phyloP scores from a whole-genome alignment of 2,113 vertebrate species.

The Lota lota region DNA sequence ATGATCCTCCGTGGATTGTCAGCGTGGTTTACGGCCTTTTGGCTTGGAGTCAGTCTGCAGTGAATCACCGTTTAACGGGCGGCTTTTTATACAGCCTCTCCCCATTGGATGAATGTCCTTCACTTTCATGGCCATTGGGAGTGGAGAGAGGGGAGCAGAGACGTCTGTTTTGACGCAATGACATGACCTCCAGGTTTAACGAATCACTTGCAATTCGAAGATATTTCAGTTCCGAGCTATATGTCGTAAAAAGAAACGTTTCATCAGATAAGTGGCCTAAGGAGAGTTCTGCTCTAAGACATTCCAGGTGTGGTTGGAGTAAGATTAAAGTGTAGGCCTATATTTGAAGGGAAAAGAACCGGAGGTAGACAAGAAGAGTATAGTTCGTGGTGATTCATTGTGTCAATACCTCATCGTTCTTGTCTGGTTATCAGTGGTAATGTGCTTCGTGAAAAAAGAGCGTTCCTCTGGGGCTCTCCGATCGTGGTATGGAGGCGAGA shows the following conservation, averaged over 20 bases:
- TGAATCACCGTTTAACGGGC: constrained; percentile 47
- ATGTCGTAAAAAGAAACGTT: background rate
- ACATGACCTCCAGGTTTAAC: too few relatives aligned
- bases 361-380: constrained; percentile 3
- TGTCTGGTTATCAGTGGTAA: constrained; percentile 38
- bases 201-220: too few relatives aligned
- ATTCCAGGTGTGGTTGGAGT: constrained; percentile 24
- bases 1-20: constrained; percentile 41
- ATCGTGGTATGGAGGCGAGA: constrained; percentile 12
- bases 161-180: too few relatives aligned
- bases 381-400: constrained; percentile 15
- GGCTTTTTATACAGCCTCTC: constrained; percentile 26
- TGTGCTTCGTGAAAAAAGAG: constrained; percentile 32
- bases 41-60: constrained; percentile 44
- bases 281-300: constrained; percentile 14
- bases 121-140: constrained; percentile 48
- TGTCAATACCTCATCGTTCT: constrained; percentile 14
- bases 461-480: constrained; percentile 1
- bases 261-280: background rate
- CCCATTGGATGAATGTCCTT: constrained; percentile 51
- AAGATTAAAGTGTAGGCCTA: background rate
- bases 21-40: constrained; percentile 53
- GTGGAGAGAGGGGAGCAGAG: constrained; percentile 46
- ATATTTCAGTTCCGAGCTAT: too few relatives aligned
- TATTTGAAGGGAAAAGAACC: background rate